Base-by-base conservation (phyloP, 2,113 vertebrate genomes). In the Microtus pennsylvanicus region DNA sequence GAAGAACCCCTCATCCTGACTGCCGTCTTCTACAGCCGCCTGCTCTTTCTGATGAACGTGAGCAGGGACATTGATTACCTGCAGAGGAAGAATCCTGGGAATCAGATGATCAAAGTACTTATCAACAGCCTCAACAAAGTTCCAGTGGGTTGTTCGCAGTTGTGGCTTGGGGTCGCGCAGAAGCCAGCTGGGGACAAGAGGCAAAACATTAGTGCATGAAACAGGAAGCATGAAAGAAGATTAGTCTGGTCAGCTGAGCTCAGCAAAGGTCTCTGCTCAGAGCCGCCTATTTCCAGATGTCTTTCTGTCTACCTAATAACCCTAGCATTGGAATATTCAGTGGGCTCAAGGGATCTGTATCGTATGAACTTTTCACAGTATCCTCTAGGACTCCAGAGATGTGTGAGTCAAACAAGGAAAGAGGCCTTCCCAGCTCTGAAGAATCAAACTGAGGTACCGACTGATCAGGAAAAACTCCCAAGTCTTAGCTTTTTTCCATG, bases 21-120 rank as follows among this genome's bases (percentile, higher is more conserved):
- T 45, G 65, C 33, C 16, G 5, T 47, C 33, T 42, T 21, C 38
- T 17, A 65, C 16, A 86, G 11, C 16, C 5, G 7, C 28, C 81
- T 81, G 10, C 30, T 52, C 77, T 80, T 45, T 45, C 13, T 61
- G 13, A 42, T 6, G 4, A 65, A 30, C 30, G 45, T 45, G 28
- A 38, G 19, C 52, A 28, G 58, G 50, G 47, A 35, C 3, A 26
- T 14, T n/a, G 70, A 58, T 69, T 95, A 99, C 99, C 99, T 99
- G 99, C 30, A 99, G 97, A 61, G 98, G 98, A 90, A 99, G 97
- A 1, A 99, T 90, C 90, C 98, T 98, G 14, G 98, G 98, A 95
- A 99, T 99, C 4, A 99, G 98, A 55, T 97, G 99, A 95, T 99
- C 99, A 38, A 99, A 99, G 87, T 98, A 99, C 0, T 94, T 76